Base-by-base conservation (phyloP, 2,888 invertebrate genomes). In the Craniophora ligustri region DNA sequence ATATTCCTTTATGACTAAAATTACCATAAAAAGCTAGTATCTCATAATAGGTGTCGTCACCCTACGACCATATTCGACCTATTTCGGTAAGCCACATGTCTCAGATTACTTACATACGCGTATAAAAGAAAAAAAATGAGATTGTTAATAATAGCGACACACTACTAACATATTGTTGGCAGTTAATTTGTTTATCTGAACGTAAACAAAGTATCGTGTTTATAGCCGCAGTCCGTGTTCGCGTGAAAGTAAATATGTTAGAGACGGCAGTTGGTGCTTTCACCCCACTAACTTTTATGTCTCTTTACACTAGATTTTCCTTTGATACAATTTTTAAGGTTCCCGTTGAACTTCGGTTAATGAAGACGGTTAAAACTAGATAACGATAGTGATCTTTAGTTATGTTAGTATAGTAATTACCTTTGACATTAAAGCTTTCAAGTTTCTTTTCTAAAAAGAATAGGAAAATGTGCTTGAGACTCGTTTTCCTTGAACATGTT, bases 41-140 rank as follows among this genome's bases (percentile, higher is more conserved):
- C 54, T 60, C 60, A 44, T 45, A 67, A 64, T 51, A 54, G 57
- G 66, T 48, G 39, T 63, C 14, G 54, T 75, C 68, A 83, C 87
- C 86, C 77, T 75, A 75, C 55, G 72, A 75, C 57, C 64, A 73
- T 71, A 73, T 73, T 73, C 66, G 87, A 87, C 88, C 88, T 86
- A 88, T 83, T 87, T 78, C 71, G 78, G 76, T 78, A 78, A 78
- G 77, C 85, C 88, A 88, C 85, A 88, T 87, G 88, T 85, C 82
- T 85, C 83, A 72, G 72, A 79, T 86, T 85, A 84, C 85, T 72
- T 79, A 80, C 80, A 82, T 71, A 26, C n/a, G 75, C 81, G 53
- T 78, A 81, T 76, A 80, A 79, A 83, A 82, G 79, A 84, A 70
- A 81, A 79, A 81, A 81, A 75, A 69, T 55, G 45, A 62, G 56